Conservation (phyloP, 2,797 vertebrate species). For the Meda fulgida region DNA sequence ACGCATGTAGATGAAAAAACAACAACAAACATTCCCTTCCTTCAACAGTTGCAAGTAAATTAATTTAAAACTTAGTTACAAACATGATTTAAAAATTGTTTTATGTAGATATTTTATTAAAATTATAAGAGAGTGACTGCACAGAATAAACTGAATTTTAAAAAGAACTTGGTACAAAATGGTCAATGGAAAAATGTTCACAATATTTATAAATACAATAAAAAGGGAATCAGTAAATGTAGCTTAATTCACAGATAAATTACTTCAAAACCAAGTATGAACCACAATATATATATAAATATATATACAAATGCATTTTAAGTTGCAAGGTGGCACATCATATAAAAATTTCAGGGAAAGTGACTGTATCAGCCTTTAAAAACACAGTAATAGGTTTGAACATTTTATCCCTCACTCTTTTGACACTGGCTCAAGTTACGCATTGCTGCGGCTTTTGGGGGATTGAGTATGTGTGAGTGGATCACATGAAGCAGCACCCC, state of each 20-base stretch:
- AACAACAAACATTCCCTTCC: no score
- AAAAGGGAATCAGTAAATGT: background rate
- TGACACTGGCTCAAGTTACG: background rate
- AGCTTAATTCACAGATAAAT: conserved; percentile 25
- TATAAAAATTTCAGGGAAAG: background rate
- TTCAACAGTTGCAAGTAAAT: background rate
- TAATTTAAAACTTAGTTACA: background rate
- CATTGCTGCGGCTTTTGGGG: background rate
- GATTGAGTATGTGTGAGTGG: background rate
- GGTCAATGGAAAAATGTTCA: background rate
- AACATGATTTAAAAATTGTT: background rate
- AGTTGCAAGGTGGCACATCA: background rate
- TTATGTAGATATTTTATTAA: conserved; percentile 16
- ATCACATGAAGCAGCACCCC: background rate
- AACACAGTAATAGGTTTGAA: background rate
- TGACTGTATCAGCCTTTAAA: background rate
- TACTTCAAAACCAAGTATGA: conserved; percentile 17
- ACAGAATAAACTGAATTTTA: conserved; percentile 10
- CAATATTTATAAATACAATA: no score
- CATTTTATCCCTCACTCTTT: conserved; percentile 1
- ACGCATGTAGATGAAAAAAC: background rate
- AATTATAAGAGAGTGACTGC: background rate
- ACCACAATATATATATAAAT: background rate
- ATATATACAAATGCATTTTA: conserved; percentile 5
- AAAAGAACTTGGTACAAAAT: conserved; percentile 24